Evolutionary conservation across 2,113 vertebrate genomes (phyloP), one percentile per base, ranked within the genome.

Genomic region (Machaerirhynchus nigripectus): DNA sequence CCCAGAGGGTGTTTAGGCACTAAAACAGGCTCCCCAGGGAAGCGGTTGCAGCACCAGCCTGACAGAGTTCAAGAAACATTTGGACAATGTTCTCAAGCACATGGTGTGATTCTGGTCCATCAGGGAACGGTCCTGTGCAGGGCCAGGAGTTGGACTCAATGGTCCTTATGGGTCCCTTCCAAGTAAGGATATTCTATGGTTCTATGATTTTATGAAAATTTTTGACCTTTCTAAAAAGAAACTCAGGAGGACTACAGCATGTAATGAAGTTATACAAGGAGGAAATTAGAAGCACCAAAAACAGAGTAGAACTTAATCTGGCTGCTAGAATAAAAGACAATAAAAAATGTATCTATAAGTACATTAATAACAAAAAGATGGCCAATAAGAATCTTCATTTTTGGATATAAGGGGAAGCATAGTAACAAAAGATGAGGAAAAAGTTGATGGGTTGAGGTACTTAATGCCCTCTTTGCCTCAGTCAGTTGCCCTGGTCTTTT

Each of bases 1-100:
- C 16, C 5, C 14, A 49, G 31, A 42, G 7, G 1, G 40, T 35
- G 14, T 0, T 1, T 42, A 26, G 12, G 8, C 11, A 26, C 31
- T 64, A 3, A 2, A 88, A 35, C 9, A 35, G 11, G 31, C 21
- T 73, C 2, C 35, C 26, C 9, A 49, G 42, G 42, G 42, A 35
- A 42, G 20, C 8, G 21, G 14, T 50, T 15, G 2, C 17, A 33
- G 42, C 17, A 50, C 22, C 7, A 80, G 21, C 14, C 31, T 56
- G 85, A 12, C 7, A 37, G 18, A 65, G 22, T 44, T 44, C 50
- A 56, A 65, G 17, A 44, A 56, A 30, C 5, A 15, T 49, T 56
- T 88, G 59, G 20, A 27, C 50, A 57, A 26, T 31, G 1, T 2
- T 88, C 15, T 65, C 22, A 44, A 27, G 18, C 3, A 28, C 3